Conservation (phyloP, 2,113 vertebrate species). For the Bostrychus sinensis region DNA sequence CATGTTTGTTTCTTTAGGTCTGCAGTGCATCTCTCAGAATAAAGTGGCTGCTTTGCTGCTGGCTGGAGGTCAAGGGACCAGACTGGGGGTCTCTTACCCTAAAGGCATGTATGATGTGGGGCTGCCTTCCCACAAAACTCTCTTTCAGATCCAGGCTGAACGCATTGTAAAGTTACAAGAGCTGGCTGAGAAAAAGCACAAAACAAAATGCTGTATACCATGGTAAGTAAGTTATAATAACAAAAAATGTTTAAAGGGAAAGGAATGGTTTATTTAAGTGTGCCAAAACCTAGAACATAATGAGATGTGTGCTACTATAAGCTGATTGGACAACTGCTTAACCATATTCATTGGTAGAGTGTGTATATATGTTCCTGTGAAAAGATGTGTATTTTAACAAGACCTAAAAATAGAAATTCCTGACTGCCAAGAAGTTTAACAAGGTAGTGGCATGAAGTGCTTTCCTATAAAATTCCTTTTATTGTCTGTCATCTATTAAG, state of each 20-base stretch:
- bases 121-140: slow-evolving; percentile 93
- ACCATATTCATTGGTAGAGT: too few species aligned
- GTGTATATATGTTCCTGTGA: too few species aligned
- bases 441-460: neutral
- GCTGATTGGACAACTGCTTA: neutral
- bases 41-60: slow-evolving; percentile 91
- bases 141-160: slow-evolving; percentile 97
- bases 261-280: neutral
- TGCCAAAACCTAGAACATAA: neutral
- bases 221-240: slow-evolving; percentile 87
- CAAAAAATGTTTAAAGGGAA: neutral
- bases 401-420: neutral
- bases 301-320: neutral
- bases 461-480: slow-evolving; percentile 17
- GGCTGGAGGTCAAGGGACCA: slow-evolving; percentile 94
- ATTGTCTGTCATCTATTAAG: slow-evolving; percentile 5
- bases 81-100: slow-evolving; percentile 92
- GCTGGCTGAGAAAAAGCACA: slow-evolving; percentile 83
- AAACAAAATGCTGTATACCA: slow-evolving; percentile 85
- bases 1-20: slow-evolving; percentile 73
- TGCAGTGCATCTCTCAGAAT: slow-evolving; percentile 84
- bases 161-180: slow-evolving; percentile 90
- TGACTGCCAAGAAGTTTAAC: neutral
- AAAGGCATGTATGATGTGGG: slow-evolving; percentile 98
- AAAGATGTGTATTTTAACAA: neutral